phyloP scores from a whole-genome alignment of 2,888 invertebrate species.

The Lasioglossum oenotherae region DNA sequence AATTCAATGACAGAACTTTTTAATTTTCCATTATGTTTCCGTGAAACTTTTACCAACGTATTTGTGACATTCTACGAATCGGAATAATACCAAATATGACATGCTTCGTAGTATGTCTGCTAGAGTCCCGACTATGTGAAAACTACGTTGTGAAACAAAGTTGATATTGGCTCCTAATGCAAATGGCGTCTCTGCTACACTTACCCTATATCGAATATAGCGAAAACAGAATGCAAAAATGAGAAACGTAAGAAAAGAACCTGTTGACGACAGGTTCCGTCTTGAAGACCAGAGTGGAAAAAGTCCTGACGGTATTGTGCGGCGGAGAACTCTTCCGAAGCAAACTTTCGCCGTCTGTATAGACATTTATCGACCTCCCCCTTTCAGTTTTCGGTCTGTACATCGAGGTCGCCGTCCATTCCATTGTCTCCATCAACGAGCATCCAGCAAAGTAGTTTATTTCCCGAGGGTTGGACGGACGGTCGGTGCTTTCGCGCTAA shows the following conservation, averaged over 20 bases:
- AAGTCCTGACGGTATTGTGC: neutral
- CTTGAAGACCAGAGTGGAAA: neutral
- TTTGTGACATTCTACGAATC: too few relatives aligned
- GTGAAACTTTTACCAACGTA: too few relatives aligned
- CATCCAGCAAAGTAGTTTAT: conserved; percentile 62
- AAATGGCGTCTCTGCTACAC: too few relatives aligned
- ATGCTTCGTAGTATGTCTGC: too few relatives aligned
- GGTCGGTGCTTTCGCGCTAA: conserved; percentile 37
- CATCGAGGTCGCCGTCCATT: conserved; percentile 32
- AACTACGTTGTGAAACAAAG: too few relatives aligned
- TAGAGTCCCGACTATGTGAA: too few relatives aligned
- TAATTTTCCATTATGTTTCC: too few relatives aligned
- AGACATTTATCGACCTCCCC: neutral
- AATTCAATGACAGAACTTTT: too few relatives aligned
- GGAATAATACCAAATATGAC: too few relatives aligned
- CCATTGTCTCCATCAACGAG: conserved; percentile 57
- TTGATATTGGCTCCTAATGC: too few relatives aligned
- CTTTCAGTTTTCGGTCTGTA: conserved; percentile 22
- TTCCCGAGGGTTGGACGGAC: conserved; percentile 57
- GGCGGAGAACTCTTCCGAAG: neutral
- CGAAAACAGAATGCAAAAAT: neutral
- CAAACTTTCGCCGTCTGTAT: conserved; percentile 22
- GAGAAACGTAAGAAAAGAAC: neutral
- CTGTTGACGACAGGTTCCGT: neutral
- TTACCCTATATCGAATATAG: too few relatives aligned